Evolutionary conservation across 1,140 invertebrate species (phyloP), one percentile per base, ranked within the genome.

Genomic region (Camponotus floridanus): DNA sequence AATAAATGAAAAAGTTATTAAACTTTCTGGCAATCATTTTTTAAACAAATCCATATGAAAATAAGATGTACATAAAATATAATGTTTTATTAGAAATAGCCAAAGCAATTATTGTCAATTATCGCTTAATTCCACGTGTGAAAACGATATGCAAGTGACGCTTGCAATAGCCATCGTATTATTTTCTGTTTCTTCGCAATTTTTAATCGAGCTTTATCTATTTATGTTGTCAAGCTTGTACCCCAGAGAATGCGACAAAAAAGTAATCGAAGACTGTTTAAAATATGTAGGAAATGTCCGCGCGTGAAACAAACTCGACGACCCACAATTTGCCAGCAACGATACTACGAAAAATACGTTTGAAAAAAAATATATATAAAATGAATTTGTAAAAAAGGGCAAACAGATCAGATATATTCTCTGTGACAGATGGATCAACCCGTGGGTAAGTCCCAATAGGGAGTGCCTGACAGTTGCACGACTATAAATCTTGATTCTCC

Each of bases 401-500:
- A 36, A 65, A 48, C n/a, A 67, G 80, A 88, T 88, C 80, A 74
- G 76, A 85, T 87, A 88, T 85, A 88, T 76, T 21, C 15, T 62
- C 39, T 39, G 55, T 78, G 86, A 88, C 81, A 88, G 80, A 85
- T 73, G 51, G 76, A 85, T 64, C 76, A 76, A 79, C 86, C 86
- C 57, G 31, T 51, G 57, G 59, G 59, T 79, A 71, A 85, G 68
- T 59, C 74, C 80, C 81, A 68, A 55, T 42, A 68, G 87, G 55
- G 68, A 61, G 51, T 85, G 48, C 71, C 36, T 74, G 74, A 85
- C 86, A 87, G 78, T 79, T 79, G 8, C 67, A 31, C 51, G 55
- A 36, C 68, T 81, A 85, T 88, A 88, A 88, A 88, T 88, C 81
- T 88, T 84, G 78, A 88, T 88, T 48, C 65, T 74, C 86, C 74